Evolutionary conservation across 1,140 invertebrate genomes (phyloP).

Genomic region (Hylaeus volcanicus): DNA sequence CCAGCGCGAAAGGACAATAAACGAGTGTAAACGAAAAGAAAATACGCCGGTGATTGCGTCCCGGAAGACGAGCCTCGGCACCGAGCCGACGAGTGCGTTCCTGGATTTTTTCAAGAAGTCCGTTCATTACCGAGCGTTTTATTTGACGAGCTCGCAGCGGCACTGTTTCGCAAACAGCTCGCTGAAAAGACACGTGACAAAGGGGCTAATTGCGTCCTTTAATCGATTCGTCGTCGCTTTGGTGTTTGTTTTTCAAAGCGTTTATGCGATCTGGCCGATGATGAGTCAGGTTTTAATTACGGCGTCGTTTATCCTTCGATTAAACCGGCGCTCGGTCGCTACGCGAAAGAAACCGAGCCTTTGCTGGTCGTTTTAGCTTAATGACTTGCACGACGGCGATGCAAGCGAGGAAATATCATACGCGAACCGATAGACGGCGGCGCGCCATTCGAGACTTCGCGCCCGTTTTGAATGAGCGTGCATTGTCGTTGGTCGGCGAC

Average conservation of each 20-base stretch:
- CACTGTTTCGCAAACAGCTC: constrained; percentile 39
- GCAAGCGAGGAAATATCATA: constrained; percentile 4
- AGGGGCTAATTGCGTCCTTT: constrained; percentile 49
- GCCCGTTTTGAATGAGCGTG: background rate
- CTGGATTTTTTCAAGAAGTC: constrained; percentile 38
- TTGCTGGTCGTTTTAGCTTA: constrained; percentile 14
- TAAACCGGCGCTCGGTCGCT: constrained; percentile 6
- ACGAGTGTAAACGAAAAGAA: background rate
- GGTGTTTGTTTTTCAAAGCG: constrained; percentile 51
- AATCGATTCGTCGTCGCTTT: constrained; percentile 49
- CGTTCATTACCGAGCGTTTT: constrained; percentile 45
- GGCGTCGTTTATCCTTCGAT: constrained; percentile 40
- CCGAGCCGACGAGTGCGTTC: constrained; percentile 14
- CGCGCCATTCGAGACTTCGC: background rate
- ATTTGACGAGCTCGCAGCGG: constrained; percentile 23
- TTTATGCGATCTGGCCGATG: constrained; percentile 35
- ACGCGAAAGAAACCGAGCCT: background rate
- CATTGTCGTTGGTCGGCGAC: background rate
- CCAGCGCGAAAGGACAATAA: background rate
- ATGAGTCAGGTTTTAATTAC: constrained; percentile 55
- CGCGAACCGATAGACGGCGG: background rate
- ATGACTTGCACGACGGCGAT: constrained; percentile 33
- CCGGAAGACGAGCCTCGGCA: constrained; percentile 16
- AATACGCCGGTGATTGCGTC: constrained; percentile 39
- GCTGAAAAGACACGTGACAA: constrained; percentile 34